Evolutionary conservation across 2,113 vertebrate species (phyloP).

Genomic region (Oriolus oriolus): DNA sequence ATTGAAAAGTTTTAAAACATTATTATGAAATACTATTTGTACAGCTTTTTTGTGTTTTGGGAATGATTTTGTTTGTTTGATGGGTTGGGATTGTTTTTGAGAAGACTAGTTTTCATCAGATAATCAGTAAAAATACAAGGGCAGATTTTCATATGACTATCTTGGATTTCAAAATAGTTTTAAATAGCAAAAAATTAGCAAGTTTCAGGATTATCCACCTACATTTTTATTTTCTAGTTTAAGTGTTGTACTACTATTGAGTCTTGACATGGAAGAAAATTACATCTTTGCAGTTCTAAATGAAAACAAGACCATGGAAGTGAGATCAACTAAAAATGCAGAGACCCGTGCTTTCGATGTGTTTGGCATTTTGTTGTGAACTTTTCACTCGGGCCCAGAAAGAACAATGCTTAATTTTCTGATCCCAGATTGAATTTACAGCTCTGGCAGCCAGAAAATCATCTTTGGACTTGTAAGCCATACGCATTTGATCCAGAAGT

Average conservation of each 20-base stretch:
- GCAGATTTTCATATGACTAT: background rate
- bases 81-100: background rate
- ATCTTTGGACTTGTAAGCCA: background rate
- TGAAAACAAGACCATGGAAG: background rate
- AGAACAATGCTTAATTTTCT: background rate
- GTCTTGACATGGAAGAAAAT: background rate
- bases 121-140: background rate
- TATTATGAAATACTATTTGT: background rate
- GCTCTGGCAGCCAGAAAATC: background rate
- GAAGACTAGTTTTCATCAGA: background rate
- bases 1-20: background rate
- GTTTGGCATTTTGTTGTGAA: background rate
- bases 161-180: background rate
- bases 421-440: background rate
- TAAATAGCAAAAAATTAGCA: too few relatives aligned
- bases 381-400: background rate
- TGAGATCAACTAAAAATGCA: background rate
- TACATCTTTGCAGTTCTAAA: background rate
- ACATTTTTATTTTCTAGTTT: background rate
- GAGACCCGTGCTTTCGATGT: background rate
- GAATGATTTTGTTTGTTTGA: background rate
- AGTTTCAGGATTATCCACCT: background rate
- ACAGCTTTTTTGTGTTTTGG: accelerated
- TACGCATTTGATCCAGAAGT: background rate
- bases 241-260: background rate